Conservation (phyloP, 2,888 invertebrate genomes). For the Cyrtodaria siliqua region DNA sequence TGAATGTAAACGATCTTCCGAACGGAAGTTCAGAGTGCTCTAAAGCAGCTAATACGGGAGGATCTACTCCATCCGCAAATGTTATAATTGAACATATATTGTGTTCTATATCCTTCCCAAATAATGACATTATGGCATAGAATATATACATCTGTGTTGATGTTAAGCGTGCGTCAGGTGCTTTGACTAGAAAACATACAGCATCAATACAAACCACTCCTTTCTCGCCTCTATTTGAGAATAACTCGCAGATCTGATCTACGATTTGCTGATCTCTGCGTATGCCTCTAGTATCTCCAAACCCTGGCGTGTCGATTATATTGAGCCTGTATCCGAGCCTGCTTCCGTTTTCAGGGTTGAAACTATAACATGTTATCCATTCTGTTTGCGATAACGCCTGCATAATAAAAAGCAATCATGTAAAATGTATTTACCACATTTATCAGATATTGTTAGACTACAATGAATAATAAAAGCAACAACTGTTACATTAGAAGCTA, state of each 20-base stretch:
- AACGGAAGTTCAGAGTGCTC: constrained; percentile 46
- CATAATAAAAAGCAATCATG: too few relatives aligned
- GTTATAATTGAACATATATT: constrained; percentile 57
- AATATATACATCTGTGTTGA: constrained; percentile 56
- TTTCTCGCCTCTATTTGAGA: constrained; percentile 32
- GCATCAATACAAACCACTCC: constrained; percentile 57
- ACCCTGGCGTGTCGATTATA: constrained; percentile 60
- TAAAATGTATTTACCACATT: too few relatives aligned
- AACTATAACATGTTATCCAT: constrained; percentile 24
- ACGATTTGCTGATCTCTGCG: constrained; percentile 55
- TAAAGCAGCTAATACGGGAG: constrained; percentile 54
- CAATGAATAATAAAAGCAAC: too few relatives aligned
- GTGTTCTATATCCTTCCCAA: constrained; percentile 55
- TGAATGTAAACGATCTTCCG: constrained; percentile 46
- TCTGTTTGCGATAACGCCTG: constrained; percentile 23
- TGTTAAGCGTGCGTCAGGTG: constrained; percentile 54
- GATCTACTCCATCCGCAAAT: constrained; percentile 58
- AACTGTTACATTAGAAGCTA: too few relatives aligned
- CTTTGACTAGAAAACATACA: constrained; percentile 58
- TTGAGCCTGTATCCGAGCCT: constrained; percentile 36
- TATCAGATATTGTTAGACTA: too few relatives aligned
- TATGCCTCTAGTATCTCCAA: constrained; percentile 56
- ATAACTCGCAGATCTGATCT: constrained; percentile 53
- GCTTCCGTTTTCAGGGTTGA: constrained; percentile 9
- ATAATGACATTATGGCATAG: constrained; percentile 54